Conservation (phyloP, 2,797 vertebrate genomes). For the Ciconia nigra region DNA sequence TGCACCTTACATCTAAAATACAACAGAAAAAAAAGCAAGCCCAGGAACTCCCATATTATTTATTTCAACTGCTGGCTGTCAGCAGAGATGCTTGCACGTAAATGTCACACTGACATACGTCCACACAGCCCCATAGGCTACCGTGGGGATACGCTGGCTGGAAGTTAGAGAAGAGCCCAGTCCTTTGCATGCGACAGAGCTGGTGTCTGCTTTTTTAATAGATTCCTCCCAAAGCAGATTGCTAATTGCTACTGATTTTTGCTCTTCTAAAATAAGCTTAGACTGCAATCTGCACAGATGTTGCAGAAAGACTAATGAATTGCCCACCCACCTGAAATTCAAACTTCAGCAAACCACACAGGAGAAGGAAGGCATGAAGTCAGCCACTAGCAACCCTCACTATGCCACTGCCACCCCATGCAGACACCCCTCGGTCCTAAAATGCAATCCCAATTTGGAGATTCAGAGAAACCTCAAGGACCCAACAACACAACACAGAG, state of each 20-base stretch:
- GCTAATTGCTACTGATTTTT: constrained; percentile 30
- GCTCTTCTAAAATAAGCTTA: constrained; percentile 46
- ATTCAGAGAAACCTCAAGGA: neutral
- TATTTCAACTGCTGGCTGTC: neutral
- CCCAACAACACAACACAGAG: rapidly evolving
- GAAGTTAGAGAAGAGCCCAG: neutral
- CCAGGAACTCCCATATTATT: rapidly evolving
- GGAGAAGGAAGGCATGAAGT: neutral
- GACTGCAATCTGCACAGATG: neutral
- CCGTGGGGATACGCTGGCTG: rapidly evolving
- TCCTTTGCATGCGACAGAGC: neutral
- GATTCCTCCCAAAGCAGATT: constrained; percentile 10
- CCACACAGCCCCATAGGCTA: neutral
- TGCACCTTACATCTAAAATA: rapidly evolving
- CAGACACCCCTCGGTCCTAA: rapidly evolving
- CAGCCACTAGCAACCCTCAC: neutral
- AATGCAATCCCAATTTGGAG: rapidly evolving
- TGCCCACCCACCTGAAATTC: neutral
- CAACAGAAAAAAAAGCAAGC: neutral
- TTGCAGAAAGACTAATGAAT: neutral
- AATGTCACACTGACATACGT: rapidly evolving
- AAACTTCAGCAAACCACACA: neutral
- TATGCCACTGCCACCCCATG: rapidly evolving
- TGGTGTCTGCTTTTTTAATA: neutral
- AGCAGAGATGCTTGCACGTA: rapidly evolving